These are phyloP conservation scores for Sarcophaga peregrina DNA, from an alignment of 1,140 invertebrate genomes.

Conservation along the genomic window DNA sequence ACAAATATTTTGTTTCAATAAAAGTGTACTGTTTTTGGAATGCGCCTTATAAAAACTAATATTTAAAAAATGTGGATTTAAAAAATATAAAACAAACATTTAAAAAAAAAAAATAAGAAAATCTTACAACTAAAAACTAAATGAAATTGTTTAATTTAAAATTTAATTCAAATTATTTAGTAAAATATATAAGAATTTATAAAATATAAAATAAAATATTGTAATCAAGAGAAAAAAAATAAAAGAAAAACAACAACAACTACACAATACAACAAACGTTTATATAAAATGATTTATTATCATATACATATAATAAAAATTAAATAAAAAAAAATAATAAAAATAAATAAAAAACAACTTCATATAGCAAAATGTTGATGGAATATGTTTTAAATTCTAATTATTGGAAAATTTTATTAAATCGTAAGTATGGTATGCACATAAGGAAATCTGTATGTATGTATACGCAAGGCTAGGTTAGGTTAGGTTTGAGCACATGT, in stretches of 20 bases:
- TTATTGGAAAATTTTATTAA: too few relatives aligned
- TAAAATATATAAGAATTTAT: constrained; percentile 40
- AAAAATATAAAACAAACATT: constrained; percentile 13
- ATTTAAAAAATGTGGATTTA: constrained; percentile 30
- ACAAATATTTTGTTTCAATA: constrained; percentile 6
- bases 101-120: not conserved
- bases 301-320: constrained; percentile 8
- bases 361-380: not conserved
- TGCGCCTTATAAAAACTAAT: constrained; percentile 29
- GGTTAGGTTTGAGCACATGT: too few relatives aligned
- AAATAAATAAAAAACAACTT: constrained; percentile 10
- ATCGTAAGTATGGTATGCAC: too few relatives aligned
- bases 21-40: constrained; percentile 24
- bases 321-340: not conserved
- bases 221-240: constrained; percentile 27
- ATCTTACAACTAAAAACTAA: not conserved
- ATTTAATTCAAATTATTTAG: constrained; percentile 35
- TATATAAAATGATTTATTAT: constrained; percentile 30
- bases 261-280: not conserved
- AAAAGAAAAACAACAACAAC: not conserved
- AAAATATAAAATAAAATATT: too few relatives aligned
- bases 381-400: too few relatives aligned
- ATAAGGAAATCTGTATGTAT: too few relatives aligned
- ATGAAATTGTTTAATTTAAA: constrained; percentile 38
- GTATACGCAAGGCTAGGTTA: too few relatives aligned